Evolutionary conservation across 2,888 invertebrate species (phyloP), one percentile per base, ranked within the genome.

Genomic region (Synergus japonicus): DNA sequence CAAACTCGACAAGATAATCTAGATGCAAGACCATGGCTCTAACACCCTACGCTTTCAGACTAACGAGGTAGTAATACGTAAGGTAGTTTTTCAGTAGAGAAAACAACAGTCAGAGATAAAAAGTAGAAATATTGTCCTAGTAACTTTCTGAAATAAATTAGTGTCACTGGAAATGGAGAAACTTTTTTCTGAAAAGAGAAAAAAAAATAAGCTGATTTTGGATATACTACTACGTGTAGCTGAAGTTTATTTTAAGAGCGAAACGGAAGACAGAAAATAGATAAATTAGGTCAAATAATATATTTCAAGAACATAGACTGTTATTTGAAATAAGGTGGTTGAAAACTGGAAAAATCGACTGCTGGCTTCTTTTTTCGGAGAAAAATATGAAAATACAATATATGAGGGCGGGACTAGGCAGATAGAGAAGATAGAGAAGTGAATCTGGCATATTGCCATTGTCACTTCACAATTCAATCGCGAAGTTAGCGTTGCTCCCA

Each of bases 401-500:
- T 60, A 60, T 60, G 60, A 60, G 10, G 10, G 22, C 8, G 22
- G 4, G n/a, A 22, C 7, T 69, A 43, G 29, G 22, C 67, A 69
- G 44, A 69, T 49, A 7, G 49, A 76, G 58, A 46, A 66, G 18
- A 41, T 15, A 67, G 22, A 37, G 77, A 65, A 76, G 64, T 58
- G 58, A 84, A 82, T 82, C 85, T 90, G 90, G 90, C 91, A 90
- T 88, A 90, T 90, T 90, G 91, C 91, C 90, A 91, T 91, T 91
- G 90, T 91, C 90, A 89, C 90, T 88, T 88, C 88, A 89, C 90
- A 91, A 91, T 91, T 91, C 91, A 91, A 91, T 91, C 89, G 90
- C 88, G 83, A 91, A 91, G 91, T 91, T 91, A 91, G 90, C 2
- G 91, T 88, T 84, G 86, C 88, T 91, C 91, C 91, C 91, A 89